phyloP scores from a whole-genome alignment of 2,113 vertebrate species.

The Jacana jacana region DNA sequence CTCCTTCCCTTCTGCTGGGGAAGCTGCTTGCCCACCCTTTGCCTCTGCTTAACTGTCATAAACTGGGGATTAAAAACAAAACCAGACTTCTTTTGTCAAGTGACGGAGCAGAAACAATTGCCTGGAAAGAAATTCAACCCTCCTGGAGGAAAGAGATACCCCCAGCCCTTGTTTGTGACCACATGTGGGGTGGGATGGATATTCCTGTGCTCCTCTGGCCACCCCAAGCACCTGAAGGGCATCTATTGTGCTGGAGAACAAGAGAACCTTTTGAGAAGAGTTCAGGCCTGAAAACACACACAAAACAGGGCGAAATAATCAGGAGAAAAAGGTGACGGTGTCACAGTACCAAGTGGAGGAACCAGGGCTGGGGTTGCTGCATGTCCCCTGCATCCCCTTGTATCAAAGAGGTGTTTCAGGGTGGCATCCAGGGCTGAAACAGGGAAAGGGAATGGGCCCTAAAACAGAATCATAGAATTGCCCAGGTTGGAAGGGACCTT shows the following conservation, averaged over 20 bases:
- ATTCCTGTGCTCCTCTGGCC: not conserved
- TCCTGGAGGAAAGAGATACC: not conserved
- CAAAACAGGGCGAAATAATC: not conserved
- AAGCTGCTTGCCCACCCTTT: not conserved
- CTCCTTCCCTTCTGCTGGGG: not conserved
- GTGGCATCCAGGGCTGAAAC: not conserved
- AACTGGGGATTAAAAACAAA: not conserved
- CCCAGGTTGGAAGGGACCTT: too few relatives aligned
- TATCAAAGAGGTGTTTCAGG: not conserved
- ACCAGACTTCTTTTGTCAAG: not conserved
- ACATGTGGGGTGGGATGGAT: not conserved
- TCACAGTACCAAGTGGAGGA: not conserved
- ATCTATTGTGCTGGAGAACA: constrained; percentile 10
- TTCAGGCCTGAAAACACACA: not conserved
- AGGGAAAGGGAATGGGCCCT: not conserved
- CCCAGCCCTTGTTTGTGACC: not conserved
- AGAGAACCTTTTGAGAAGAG: not conserved
- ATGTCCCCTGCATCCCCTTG: not conserved
- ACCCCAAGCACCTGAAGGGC: not conserved
- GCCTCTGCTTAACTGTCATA: not conserved
- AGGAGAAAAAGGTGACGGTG: not conserved
- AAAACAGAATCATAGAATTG: not conserved
- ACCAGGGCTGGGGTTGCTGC: accelerated
- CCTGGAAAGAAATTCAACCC: not conserved
- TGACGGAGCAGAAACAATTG: not conserved